Conservation (phyloP, 1,140 invertebrate genomes). For the Leptinotarsa texana region DNA sequence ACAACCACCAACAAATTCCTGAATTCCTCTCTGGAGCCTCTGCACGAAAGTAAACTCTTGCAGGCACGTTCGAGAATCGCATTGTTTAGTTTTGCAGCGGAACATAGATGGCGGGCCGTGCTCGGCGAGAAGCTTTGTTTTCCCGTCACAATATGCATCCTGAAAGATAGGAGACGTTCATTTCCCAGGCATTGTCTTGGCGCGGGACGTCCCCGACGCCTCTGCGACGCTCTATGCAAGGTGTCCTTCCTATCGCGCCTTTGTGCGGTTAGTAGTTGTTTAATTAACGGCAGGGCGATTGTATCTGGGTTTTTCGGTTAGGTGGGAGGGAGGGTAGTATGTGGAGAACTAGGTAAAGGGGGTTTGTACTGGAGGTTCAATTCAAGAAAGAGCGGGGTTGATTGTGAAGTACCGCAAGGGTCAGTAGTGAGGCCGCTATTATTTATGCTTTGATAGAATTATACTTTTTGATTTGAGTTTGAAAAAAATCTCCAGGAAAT, state of each 20-base stretch:
- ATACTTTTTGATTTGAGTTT: no score
- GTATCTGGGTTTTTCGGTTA: background rate
- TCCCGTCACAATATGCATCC: conserved; percentile 20
- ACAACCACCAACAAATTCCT: background rate
- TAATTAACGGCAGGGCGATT: background rate
- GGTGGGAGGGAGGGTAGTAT: background rate
- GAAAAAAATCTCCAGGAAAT: no score
- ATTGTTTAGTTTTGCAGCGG: conserved; percentile 25
- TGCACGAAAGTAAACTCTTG: no score
- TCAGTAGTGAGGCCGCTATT: no score
- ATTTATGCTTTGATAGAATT: no score
- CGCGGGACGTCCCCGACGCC: conserved; percentile 10
- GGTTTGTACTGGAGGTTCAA: no score
- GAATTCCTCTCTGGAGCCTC: background rate
- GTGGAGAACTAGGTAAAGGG: background rate
- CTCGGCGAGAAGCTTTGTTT: conserved; percentile 13
- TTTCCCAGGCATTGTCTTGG: conserved; percentile 24
- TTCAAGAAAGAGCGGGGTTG: no score
- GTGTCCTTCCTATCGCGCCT: conserved; percentile 1
- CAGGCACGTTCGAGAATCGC: background rate
- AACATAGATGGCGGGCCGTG: conserved; percentile 23
- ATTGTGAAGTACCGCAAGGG: no score
- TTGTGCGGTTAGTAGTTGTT: background rate
- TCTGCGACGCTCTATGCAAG: background rate
- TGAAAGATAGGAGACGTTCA: conserved; percentile 24